These are phyloP conservation scores for western clawed frog (Xenopus tropicalis) DNA, from an alignment of 2,113 vertebrate genomes.

Conservation along the genomic window DNA sequence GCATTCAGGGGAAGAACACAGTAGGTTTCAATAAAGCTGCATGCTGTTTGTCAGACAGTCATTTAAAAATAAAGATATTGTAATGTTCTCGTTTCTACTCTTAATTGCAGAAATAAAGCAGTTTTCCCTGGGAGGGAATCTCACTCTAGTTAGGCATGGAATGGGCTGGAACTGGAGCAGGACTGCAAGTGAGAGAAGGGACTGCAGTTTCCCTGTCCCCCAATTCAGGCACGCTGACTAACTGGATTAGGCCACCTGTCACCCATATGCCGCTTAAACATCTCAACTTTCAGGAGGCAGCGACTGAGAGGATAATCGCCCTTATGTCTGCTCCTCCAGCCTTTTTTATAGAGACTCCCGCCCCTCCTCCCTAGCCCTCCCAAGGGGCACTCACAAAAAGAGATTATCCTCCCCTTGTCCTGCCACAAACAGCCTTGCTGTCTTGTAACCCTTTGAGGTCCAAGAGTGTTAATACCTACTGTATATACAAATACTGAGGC, in stretches of 20 bases:
- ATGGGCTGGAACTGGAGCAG: neutral
- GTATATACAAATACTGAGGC: no score
- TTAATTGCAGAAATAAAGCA: no score
- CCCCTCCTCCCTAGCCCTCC: conserved; percentile 27
- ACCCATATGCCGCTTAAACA: conserved; percentile 40
- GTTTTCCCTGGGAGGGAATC: no score
- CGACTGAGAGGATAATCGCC: conserved; percentile 34
- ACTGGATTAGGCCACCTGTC: conserved; percentile 45
- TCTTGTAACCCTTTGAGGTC: conserved; percentile 30
- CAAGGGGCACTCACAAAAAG: conserved; percentile 34
- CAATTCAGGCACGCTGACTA: conserved; percentile 38
- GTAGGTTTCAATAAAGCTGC: no score
- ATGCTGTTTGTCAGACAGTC: no score
- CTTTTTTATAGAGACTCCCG: conserved; percentile 9
- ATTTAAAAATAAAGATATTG: no score
- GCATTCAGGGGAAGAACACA: no score
- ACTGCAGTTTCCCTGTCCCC: conserved; percentile 29
- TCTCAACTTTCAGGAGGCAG: conserved; percentile 43
- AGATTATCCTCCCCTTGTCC: conserved; percentile 28
- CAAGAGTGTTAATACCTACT: neutral
- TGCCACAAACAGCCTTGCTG: neutral
- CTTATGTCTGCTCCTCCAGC: conserved; percentile 37
- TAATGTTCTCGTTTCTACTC: no score
- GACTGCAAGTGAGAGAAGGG: conserved; percentile 30
- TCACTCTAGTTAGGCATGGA: neutral